These are phyloP conservation scores for Nansenia antarctica DNA, from an alignment of 2,113 vertebrate genomes.

Conservation along the genomic window DNA sequence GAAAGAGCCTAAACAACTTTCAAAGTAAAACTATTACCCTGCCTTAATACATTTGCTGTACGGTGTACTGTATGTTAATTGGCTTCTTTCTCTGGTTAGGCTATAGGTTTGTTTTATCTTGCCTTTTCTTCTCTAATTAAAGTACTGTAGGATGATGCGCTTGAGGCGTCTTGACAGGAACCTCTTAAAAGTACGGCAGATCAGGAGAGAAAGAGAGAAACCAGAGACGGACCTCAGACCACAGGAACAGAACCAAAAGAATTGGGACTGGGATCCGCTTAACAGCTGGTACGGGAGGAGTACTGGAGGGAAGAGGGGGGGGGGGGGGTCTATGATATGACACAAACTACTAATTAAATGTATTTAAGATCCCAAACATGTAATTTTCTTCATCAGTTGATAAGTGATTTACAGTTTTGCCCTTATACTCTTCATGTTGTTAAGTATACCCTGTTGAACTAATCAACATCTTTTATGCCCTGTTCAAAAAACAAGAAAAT, in stretches of 20 bases:
- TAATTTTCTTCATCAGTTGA: slow-evolving; percentile 63
- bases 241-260: slow-evolving; percentile 43
- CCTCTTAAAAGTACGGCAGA: slow-evolving; percentile 13
- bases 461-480: too few relatives aligned
- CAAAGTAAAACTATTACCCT: neutral
- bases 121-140: slow-evolving; percentile 17
- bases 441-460: too few relatives aligned
- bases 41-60: slow-evolving; percentile 35
- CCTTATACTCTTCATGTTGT: slow-evolving; percentile 28
- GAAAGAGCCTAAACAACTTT: neutral
- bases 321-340: slow-evolving; percentile 29
- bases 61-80: neutral
- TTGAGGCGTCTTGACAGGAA: slow-evolving; percentile 14
- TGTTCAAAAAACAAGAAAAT: too few relatives aligned
- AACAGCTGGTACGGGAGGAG: slow-evolving; percentile 6
- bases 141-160: slow-evolving; percentile 20
- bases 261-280: slow-evolving; percentile 25
- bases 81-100: neutral
- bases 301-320: neutral
- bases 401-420: slow-evolving; percentile 62
- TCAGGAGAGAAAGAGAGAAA: slow-evolving; percentile 40
- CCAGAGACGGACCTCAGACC: slow-evolving; percentile 34
- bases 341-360: slow-evolving; percentile 67
- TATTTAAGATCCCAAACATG: slow-evolving; percentile 49
- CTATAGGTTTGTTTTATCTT: neutral